These are phyloP conservation scores for Drosophila leontia DNA, from an alignment of 1,140 invertebrate genomes.

Conservation along the genomic window DNA sequence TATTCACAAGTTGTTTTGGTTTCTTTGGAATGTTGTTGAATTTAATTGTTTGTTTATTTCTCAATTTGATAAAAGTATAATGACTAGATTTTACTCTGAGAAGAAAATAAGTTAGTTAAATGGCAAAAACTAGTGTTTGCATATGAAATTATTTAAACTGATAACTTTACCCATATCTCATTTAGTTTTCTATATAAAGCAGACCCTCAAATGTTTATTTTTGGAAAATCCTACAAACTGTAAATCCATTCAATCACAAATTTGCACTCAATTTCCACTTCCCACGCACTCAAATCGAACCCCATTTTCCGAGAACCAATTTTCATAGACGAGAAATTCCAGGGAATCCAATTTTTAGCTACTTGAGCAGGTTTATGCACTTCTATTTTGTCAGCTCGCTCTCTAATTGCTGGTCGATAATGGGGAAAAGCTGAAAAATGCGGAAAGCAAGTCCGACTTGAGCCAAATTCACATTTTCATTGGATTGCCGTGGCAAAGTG, in stretches of 20 bases:
- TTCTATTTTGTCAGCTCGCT: constrained; percentile 43
- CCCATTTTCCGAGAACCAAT: constrained; percentile 30
- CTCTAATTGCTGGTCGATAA: constrained; percentile 76
- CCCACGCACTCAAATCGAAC: constrained; percentile 17
- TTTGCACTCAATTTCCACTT: constrained; percentile 12
- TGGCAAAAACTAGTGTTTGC: background rate
- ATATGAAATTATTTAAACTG: background rate
- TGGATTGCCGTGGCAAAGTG: background rate
- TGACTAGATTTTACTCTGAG: background rate
- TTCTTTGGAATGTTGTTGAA: background rate
- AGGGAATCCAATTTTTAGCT: constrained; percentile 51
- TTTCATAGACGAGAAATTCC: constrained; percentile 5
- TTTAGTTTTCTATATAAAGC: background rate
- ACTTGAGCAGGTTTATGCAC: constrained; percentile 77
- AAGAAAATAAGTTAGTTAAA: background rate
- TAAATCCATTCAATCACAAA: constrained; percentile 22
- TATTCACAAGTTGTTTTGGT: no score
- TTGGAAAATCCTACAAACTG: constrained; percentile 1
- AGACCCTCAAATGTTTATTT: background rate
- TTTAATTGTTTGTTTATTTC: background rate
- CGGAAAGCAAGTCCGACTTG: constrained; percentile 20
- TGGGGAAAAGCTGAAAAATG: constrained; percentile 18
- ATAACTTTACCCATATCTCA: background rate
- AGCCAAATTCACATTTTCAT: constrained; percentile 27
- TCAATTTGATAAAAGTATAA: background rate